phyloP scores from a whole-genome alignment of 2,113 vertebrate genomes.

The Tachysurus fulvidraco region DNA sequence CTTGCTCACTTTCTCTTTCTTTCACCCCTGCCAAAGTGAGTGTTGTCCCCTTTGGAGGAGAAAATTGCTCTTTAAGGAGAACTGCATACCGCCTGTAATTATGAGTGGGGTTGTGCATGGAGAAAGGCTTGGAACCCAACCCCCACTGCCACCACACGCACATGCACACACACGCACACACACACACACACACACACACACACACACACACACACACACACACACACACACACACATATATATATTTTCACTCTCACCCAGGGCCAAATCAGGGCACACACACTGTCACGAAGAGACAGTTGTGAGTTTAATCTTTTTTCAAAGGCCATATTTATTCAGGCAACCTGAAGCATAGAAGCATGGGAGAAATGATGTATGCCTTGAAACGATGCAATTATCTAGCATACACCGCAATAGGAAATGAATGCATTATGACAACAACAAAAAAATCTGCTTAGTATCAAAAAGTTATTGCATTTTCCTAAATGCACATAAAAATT shows the following conservation, averaged over 20 bases:
- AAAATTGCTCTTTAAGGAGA: slow-evolving; percentile 65
- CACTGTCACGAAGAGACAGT: slow-evolving; percentile 49
- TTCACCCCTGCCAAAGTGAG: slow-evolving; percentile 61
- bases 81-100: slow-evolving; percentile 77
- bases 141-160: slow-evolving; percentile 56
- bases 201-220: slow-evolving; percentile 18
- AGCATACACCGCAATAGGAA: slow-evolving; percentile 29
- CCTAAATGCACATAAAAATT: background rate
- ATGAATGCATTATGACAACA: slow-evolving; percentile 41
- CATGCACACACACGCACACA: background rate
- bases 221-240: slow-evolving; percentile 54
- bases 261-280: slow-evolving; percentile 57
- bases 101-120: slow-evolving; percentile 69
- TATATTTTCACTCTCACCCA: background rate
- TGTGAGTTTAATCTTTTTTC: slow-evolving; percentile 43
- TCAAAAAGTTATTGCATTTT: slow-evolving; percentile 19
- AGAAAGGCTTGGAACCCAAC: slow-evolving; percentile 62
- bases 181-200: background rate
- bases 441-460: slow-evolving; percentile 1
- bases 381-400: slow-evolving; percentile 38
- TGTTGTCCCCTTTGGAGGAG: slow-evolving; percentile 63
- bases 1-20: slow-evolving; percentile 50
- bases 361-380: slow-evolving; percentile 43
- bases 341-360: slow-evolving; percentile 31
- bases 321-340: slow-evolving; percentile 47